Evolutionary conservation across 2,888 invertebrate species (phyloP), one percentile per base, ranked within the genome.

Genomic region (Polietes domitor): DNA sequence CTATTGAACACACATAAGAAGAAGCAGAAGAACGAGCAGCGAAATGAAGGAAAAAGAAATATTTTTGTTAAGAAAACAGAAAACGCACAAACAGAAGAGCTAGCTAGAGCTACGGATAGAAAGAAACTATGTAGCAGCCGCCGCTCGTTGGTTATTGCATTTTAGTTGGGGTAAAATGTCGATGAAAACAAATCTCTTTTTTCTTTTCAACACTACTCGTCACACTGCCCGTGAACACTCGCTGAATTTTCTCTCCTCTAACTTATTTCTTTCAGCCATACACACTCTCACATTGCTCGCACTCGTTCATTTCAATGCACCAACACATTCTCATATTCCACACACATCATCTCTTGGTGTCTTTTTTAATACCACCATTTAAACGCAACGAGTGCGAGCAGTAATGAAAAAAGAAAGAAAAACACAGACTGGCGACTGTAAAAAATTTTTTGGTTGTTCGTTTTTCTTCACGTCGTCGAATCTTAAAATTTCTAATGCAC

Each of bases 351-450:
- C 84, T 81, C 78, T 75, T 81, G 58, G 74, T 84, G 50, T 78
- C 78, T 65, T 78, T 78, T 80, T 53, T 47, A 65, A 70, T 83
- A 78, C 68, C 76, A 84, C 81, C 78, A 76, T 84, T 78, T 78
- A 79, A 84, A 81, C 81, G 37, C 86, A 88, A 87, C 86, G 90
- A 89, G 89, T 89, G 90, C 88, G 90, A 90, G 88, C 88, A 90
- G 90, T 88, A 90, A 87, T 89, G 88, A 87, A 89, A 91, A 91
- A 90, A 90, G 91, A 90, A 91, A 89, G 90, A 90, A 91, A 89
- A 90, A 90, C 86, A 87, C 89, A 91, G 89, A 89, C 88, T 85
- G 81, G 85, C 86, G 89, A 89, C 90, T 89, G 87, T 89, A 84
- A 84, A 63, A 90, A 89, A 89, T 89, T 90, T 88, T 87, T 90